Conservation (phyloP, 2,888 invertebrate species). For the Limenitis camilla region DNA sequence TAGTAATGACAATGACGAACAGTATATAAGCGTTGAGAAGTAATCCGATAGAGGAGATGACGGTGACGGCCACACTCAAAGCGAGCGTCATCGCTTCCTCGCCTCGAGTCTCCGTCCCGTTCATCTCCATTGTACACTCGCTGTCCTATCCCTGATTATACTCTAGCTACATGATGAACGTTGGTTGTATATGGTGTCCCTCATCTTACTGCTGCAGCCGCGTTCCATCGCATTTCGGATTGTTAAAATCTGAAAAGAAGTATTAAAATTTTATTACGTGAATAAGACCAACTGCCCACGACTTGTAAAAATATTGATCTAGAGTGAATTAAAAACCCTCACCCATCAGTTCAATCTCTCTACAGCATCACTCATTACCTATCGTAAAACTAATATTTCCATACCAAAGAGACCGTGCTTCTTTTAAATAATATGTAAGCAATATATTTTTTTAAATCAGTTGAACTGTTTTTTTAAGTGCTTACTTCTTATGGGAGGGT, state of each 20-base stretch:
- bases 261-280: not conserved
- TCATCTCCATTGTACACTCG: conserved; percentile 53
- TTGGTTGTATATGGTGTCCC: conserved; percentile 32
- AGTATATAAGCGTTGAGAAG: conserved; percentile 84
- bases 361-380: too few relatives aligned
- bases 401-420: too few relatives aligned
- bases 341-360: too few relatives aligned
- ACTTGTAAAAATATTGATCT: not conserved
- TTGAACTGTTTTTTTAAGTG: too few relatives aligned
- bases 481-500: too few relatives aligned
- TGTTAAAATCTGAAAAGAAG: conserved; percentile 37
- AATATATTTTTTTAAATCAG: too few relatives aligned
- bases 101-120: conserved; percentile 60
- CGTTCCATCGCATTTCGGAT: conserved; percentile 59
- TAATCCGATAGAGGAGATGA: conserved; percentile 81
- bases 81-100: conserved; percentile 77
- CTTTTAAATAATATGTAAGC: too few relatives aligned
- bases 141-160: conserved; percentile 39
- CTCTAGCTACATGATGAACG: conserved; percentile 41
- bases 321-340: too few relatives aligned
- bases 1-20: conserved; percentile 80
- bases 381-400: too few relatives aligned
- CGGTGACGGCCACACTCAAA: conserved; percentile 79
- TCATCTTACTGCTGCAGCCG: conserved; percentile 66
- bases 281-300: not conserved